phyloP scores from a whole-genome alignment of 2,797 vertebrate genomes.

The Liparis tanakae region DNA sequence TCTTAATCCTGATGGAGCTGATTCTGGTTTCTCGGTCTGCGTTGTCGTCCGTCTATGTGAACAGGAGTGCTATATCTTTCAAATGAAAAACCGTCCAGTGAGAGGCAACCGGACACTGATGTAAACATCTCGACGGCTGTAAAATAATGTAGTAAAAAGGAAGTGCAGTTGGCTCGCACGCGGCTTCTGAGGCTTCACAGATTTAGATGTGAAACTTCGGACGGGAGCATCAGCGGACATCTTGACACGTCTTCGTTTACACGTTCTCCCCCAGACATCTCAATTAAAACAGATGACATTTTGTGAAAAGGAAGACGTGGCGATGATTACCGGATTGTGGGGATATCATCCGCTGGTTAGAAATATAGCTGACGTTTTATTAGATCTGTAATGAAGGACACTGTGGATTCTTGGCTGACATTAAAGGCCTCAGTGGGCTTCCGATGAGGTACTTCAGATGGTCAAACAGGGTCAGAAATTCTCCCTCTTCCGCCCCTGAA shows the following conservation, averaged over 20 bases:
- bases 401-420: neutral
- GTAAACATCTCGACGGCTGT: conserved; percentile 46
- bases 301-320: conserved; percentile 21
- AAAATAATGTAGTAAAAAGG: conserved; percentile 57
- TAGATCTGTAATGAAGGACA: neutral
- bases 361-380: conserved; percentile 3
- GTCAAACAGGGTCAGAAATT: neutral
- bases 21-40: neutral
- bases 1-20: neutral
- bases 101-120: conserved; percentile 56
- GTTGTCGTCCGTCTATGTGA: too few relatives aligned
- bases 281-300: conserved; percentile 33
- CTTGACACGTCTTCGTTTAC: conserved; percentile 63
- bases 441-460: neutral
- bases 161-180: conserved; percentile 24
- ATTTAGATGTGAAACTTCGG: conserved; percentile 52
- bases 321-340: neutral
- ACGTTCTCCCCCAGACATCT: conserved; percentile 13
- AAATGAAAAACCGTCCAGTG: too few relatives aligned
- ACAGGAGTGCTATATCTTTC: conserved; percentile 43
- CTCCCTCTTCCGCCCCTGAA: neutral
- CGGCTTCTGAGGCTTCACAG: conserved; percentile 35
- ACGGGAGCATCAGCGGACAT: conserved; percentile 29
- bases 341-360: conserved; percentile 9
- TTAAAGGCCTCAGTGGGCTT: conserved; percentile 7